A percentile compares a stretch with the other conserved stretches of the same genome.
phyloP scores from a whole-genome alignment of 2,888 invertebrate species.

The Chrysomela aeneicollis region DNA sequence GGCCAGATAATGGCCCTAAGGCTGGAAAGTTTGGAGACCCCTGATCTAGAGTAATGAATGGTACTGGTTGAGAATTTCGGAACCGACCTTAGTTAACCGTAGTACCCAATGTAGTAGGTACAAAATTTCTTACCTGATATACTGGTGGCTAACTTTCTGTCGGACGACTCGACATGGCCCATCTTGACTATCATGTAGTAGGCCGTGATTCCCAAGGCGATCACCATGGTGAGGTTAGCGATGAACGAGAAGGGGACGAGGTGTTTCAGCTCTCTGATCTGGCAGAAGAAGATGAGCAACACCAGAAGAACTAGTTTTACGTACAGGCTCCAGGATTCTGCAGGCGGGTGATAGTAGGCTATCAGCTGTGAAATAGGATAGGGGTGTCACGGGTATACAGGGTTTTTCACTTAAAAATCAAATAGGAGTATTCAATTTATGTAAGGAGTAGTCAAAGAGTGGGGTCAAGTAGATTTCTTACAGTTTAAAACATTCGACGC shows the following conservation, averaged over 20 bases:
- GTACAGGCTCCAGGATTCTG: conserved; percentile 61
- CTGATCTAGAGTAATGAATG: too few relatives aligned
- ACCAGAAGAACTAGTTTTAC: conserved; percentile 75
- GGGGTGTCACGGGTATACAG: neutral
- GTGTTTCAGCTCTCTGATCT: conserved; percentile 80
- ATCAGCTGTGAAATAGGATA: conserved; percentile 64
- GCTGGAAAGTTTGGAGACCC: too few relatives aligned
- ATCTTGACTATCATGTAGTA: conserved; percentile 73
- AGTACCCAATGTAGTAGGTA: too few relatives aligned
- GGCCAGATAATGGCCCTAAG: too few relatives aligned
- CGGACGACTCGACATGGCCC: conserved; percentile 32
- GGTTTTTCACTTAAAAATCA: too few relatives aligned
- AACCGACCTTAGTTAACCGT: too few relatives aligned
- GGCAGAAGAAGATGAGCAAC: conserved; percentile 76
- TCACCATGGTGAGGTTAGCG: conserved; percentile 83
- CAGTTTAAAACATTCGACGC: too few relatives aligned
- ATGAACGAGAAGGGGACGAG: conserved; percentile 89
- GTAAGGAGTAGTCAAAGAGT: too few relatives aligned
- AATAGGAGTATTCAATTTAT: too few relatives aligned
- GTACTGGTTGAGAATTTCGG: too few relatives aligned
- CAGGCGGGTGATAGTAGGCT: conserved; percentile 66
- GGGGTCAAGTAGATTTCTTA: too few relatives aligned
- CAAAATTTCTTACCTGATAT: conserved; percentile 25
- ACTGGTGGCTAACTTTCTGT: conserved; percentile 26
- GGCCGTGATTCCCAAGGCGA: conserved; percentile 79